Base-by-base conservation (phyloP, 1,140 invertebrate species). In the Scaptomyza montana region DNA sequence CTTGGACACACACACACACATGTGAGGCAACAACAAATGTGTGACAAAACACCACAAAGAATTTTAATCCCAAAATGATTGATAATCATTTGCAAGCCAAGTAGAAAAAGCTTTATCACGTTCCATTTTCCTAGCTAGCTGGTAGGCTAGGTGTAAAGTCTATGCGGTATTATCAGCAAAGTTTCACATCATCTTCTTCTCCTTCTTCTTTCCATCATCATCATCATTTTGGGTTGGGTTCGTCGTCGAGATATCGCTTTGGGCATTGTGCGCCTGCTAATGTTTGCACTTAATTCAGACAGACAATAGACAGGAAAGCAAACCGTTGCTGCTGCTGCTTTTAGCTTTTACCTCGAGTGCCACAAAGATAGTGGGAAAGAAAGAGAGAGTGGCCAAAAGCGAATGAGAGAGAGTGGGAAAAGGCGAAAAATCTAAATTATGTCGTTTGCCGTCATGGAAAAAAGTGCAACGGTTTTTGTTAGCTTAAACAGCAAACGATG, bases 61-160 rank as follows among this genome's bases (percentile, higher is more conserved):
- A 89, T 89, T 89, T 89, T 89, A 89, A 89, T 89, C 85, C 85
- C 85, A 85, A 89, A 89, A 89, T 89, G 85, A 89, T 89, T 89
- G 85, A 89, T 89, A 80, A 89, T 89, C 85, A 89, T 80, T 89
- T 77, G 82, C 82, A 75, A 36, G 69, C 60, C 59, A 46, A 43
- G 49, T 50, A 70, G 75, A 82, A 87, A 86, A 84, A 87, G 84
- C 84, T 87, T 82, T 72, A 89, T 89, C 82, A 87, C 82, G 82
- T 87, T 87, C 82, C 84, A 68, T 87, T 87, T 77, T 36, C 8
- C 33, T 33, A 25, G 21, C 21, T 1, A 36, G 33, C 33, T 9
- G 33, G 5, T 6, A 6, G 7, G 68, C 72, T 80, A 89, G 84
- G 82, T 87, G 82, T 82, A 79, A 89, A 79, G 76, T 79, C 82